Evolutionary conservation across 1,140 invertebrate species (phyloP).

Genomic region (Drosophila willistoni): DNA sequence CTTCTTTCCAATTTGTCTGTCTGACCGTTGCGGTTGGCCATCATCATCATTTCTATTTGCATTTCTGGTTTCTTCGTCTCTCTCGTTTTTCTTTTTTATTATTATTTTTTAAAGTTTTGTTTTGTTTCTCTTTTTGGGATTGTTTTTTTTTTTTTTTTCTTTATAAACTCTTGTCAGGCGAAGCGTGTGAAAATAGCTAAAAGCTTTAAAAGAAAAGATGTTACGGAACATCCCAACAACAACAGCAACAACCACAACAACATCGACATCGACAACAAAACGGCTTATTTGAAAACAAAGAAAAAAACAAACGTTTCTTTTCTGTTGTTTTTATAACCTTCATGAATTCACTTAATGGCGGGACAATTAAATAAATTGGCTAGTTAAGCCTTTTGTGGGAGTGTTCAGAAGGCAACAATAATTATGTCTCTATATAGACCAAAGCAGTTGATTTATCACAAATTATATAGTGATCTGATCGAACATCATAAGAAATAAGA

Average conservation of each 20-base stretch:
- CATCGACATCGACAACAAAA: slow-evolving; percentile 1
- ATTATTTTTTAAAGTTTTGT: neutral
- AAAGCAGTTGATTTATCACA: too few relatives aligned
- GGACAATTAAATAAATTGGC: slow-evolving; percentile 18
- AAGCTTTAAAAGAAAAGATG: slow-evolving; percentile 16
- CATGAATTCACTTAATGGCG: slow-evolving; percentile 11
- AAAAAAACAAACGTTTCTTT: slow-evolving; percentile 1
- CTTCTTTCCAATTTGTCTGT: neutral
- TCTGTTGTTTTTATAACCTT: neutral
- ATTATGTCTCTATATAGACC: neutral
- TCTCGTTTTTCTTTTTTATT: slow-evolving; percentile 6
- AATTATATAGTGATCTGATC: too few relatives aligned
- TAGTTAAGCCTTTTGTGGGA: slow-evolving; percentile 16
- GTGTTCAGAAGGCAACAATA: neutral
- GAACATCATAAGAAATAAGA: too few relatives aligned
- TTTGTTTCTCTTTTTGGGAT: neutral
- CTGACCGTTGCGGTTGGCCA: neutral
- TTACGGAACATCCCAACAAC: slow-evolving; percentile 2
- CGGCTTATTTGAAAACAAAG: neutral
- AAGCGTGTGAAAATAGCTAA: slow-evolving; percentile 21
- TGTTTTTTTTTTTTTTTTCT: neutral
- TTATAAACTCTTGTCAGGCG: slow-evolving; percentile 11
- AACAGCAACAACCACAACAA: neutral
- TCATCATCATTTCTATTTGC: slow-evolving; percentile 18
- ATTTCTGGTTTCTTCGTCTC: slow-evolving; percentile 11